Percentiles rank a stretch among this genome's conserved stretches.
Conservation (phyloP, 2,113 vertebrate species). For the Hiodon tergisus region DNA sequence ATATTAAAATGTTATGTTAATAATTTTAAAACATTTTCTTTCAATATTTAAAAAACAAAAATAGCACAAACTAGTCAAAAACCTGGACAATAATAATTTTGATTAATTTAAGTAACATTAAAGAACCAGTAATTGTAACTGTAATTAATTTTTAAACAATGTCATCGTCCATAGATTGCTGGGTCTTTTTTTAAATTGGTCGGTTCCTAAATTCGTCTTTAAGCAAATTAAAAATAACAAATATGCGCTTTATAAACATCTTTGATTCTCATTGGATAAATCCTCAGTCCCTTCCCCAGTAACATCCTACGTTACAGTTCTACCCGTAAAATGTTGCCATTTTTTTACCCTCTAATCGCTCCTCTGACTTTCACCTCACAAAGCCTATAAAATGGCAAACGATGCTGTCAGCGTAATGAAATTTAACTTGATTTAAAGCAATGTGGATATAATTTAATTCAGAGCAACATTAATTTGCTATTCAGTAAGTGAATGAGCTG, state of each 20-base stretch:
- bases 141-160: too few relatives aligned
- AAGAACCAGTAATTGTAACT: too few relatives aligned
- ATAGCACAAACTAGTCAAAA: too few relatives aligned
- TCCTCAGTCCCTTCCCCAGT: not conserved
- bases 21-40: too few relatives aligned
- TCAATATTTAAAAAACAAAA: too few relatives aligned
- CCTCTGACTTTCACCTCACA: constrained; percentile 25
- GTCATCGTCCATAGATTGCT: too few relatives aligned
- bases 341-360: constrained; percentile 31
- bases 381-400: constrained; percentile 31
- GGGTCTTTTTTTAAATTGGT: too few relatives aligned
- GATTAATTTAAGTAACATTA: not conserved
- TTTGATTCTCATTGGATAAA: constrained; percentile 8
- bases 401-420: constrained; percentile 34
- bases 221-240: constrained; percentile 16
- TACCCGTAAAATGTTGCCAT: constrained; percentile 13
- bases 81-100: not conserved
- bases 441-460: constrained; percentile 39
- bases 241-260: constrained; percentile 9
- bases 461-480: constrained; percentile 31
- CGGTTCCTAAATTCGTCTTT: not conserved
- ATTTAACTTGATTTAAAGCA: constrained; percentile 38
- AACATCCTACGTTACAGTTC: not conserved
- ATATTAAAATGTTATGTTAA: too few relatives aligned
- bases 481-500: constrained; percentile 23